Evolutionary conservation across 2,113 vertebrate species (phyloP).

Genomic region (Ailurus styani): DNA sequence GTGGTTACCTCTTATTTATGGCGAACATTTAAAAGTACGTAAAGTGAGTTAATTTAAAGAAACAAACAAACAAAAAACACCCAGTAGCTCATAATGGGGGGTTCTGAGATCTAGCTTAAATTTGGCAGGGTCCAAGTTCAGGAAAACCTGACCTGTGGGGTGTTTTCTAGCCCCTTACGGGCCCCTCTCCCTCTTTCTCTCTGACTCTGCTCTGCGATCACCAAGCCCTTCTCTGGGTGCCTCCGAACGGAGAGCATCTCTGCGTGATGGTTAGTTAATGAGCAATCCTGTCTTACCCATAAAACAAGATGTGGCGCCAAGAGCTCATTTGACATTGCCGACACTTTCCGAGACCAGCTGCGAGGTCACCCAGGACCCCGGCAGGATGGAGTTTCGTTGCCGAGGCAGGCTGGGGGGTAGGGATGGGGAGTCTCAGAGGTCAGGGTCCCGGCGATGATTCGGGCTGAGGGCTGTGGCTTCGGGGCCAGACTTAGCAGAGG

Average conservation of each 20-base stretch:
- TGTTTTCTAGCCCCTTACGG: background rate
- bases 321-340: conserved; percentile 55
- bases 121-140: fast-evolving
- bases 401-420: background rate
- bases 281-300: conserved; percentile 61
- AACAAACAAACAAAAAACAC: background rate
- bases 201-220: fast-evolving
- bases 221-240: background rate
- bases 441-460: background rate
- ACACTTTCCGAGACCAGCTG: conserved; percentile 45
- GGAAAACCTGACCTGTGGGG: background rate
- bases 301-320: conserved; percentile 17
- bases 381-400: conserved; percentile 23
- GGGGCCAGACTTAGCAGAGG: background rate
- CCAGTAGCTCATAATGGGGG: background rate
- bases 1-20: background rate
- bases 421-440: background rate
- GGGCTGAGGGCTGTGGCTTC: conserved; percentile 36
- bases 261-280: conserved; percentile 52
- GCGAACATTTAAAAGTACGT: background rate
- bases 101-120: background rate
- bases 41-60: background rate
- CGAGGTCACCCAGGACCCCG: conserved; percentile 26
- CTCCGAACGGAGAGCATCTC: background rate
- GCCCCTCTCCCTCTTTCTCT: background rate